Percentiles rank a stretch among this genome's conserved stretches.
Conservation (phyloP, 2,888 invertebrate species). For the Thecocarcelia acutangulata region DNA sequence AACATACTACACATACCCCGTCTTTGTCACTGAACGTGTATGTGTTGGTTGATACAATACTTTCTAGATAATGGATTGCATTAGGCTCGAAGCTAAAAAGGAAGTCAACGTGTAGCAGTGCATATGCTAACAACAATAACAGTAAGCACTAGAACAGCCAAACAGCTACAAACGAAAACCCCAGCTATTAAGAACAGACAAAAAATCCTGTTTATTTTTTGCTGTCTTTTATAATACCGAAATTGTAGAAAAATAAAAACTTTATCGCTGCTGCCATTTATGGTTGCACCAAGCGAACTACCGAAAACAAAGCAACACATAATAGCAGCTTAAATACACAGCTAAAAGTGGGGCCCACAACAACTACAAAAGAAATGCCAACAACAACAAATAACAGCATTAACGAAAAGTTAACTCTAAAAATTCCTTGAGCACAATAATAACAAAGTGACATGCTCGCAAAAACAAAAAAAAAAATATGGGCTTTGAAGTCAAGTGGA, state of each 20-base stretch:
- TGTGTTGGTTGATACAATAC: conserved; percentile 10
- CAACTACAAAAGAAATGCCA: background rate
- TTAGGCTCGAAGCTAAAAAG: conserved; percentile 60
- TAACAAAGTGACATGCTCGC: conserved; percentile 52
- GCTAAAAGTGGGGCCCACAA: conserved; percentile 7
- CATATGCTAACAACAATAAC: conserved; percentile 9
- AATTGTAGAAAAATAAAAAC: background rate
- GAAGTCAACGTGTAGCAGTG: conserved; percentile 48
- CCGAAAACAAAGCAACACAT: background rate
- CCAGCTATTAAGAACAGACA: conserved; percentile 12
- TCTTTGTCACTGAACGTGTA: conserved; percentile 16
- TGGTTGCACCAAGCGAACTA: background rate
- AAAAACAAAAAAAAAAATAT: conserved; percentile 29
- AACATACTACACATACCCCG: too few species aligned
- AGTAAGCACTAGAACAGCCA: conserved; percentile 14
- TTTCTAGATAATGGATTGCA: conserved; percentile 61
- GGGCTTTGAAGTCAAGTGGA: conserved; percentile 65
- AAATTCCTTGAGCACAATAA: conserved; percentile 48
- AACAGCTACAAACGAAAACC: conserved; percentile 30
- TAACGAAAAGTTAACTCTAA: conserved; percentile 18
- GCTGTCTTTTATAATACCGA: too few species aligned
- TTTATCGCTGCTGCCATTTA: background rate
- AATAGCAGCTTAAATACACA: too few species aligned
- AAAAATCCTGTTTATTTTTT: conserved; percentile 24
- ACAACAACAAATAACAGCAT: conserved; percentile 14